Percentiles rank a stretch among this genome's conserved stretches.
phyloP scores from a whole-genome alignment of 1,140 invertebrate species.

The Thalassaphorura encarpata region DNA sequence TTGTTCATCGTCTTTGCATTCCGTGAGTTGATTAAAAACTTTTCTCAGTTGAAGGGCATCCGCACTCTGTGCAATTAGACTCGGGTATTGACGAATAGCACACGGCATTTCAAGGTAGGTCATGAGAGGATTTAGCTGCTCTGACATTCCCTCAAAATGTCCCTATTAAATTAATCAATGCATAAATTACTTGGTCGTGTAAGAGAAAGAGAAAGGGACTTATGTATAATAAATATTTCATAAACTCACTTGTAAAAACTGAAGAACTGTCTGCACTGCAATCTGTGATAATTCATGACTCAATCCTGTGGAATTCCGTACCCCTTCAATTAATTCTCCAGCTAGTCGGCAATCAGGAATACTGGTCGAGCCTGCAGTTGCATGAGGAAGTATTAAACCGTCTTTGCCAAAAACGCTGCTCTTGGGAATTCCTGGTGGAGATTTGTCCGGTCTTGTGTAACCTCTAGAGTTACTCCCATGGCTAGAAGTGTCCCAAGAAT shows the following conservation, averaged over 20 bases:
- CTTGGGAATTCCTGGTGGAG: constrained; percentile 49
- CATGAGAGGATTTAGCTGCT: background rate
- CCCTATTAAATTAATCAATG: background rate
- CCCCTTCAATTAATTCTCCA: constrained; percentile 39
- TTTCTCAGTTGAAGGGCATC: constrained; percentile 68
- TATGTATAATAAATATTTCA: background rate
- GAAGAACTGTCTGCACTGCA: constrained; percentile 65
- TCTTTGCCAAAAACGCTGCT: constrained; percentile 2
- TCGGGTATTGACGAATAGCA: constrained; percentile 29
- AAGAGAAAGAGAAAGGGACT: background rate
- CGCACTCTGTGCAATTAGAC: constrained; percentile 51
- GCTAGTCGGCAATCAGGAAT: constrained; percentile 14
- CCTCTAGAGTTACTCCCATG: no score
- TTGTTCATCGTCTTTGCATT: constrained; percentile 84
- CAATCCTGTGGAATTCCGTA: constrained; percentile 69
- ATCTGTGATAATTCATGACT: constrained; percentile 77
- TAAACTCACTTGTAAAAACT: constrained; percentile 33
- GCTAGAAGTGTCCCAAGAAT: no score
- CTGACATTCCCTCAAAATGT: background rate
- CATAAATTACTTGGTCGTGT: background rate
- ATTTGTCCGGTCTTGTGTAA: no score
- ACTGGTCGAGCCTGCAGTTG: no score
- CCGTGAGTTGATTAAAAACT: constrained; percentile 67
- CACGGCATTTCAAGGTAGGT: constrained; percentile 22
- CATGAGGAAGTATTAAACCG: no score